phyloP scores from a whole-genome alignment of 2,888 invertebrate genomes.

The Meliscaeva auricollis region DNA sequence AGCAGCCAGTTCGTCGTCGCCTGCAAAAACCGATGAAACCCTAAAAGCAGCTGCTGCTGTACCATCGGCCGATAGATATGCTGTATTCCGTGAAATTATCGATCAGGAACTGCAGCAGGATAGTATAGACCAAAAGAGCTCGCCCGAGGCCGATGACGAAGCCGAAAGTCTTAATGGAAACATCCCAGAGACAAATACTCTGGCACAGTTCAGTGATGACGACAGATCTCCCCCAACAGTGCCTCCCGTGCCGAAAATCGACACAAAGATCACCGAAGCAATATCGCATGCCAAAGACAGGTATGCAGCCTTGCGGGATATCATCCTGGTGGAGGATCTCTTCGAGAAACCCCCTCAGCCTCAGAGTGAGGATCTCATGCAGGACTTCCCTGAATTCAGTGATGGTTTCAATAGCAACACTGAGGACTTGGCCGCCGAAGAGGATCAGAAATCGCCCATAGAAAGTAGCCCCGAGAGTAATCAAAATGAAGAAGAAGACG shows the following conservation, averaged over 20 bases:
- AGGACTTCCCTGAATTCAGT: constrained; percentile 81
- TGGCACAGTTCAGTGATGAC: constrained; percentile 67
- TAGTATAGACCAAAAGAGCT: constrained; percentile 78
- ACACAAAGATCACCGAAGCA: constrained; percentile 85
- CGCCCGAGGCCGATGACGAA: constrained; percentile 67
- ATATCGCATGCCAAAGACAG: constrained; percentile 87
- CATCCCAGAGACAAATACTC: constrained; percentile 54
- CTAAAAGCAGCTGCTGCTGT: constrained; percentile 79
- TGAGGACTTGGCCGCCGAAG: constrained; percentile 85
- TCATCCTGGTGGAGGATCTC: constrained; percentile 87
- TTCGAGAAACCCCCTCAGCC: constrained; percentile 84
- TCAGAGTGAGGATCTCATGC: constrained; percentile 79
- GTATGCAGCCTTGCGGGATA: constrained; percentile 92
- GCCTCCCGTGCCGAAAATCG: constrained; percentile 82
- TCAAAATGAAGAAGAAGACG: constrained; percentile 82
- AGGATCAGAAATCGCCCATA: constrained; percentile 80
- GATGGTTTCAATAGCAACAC: constrained; percentile 81
- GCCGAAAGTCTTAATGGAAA: constrained; percentile 48
- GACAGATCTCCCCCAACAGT: constrained; percentile 77
- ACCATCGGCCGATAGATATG: constrained; percentile 91
- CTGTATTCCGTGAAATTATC: constrained; percentile 94
- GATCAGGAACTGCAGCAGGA: constrained; percentile 88
- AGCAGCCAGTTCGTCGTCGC: constrained; percentile 77
- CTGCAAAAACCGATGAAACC: constrained; percentile 46
- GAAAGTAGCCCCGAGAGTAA: constrained; percentile 80